Evolutionary conservation across 2,888 invertebrate species (phyloP).

Genomic region (Apamea monoglypha): DNA sequence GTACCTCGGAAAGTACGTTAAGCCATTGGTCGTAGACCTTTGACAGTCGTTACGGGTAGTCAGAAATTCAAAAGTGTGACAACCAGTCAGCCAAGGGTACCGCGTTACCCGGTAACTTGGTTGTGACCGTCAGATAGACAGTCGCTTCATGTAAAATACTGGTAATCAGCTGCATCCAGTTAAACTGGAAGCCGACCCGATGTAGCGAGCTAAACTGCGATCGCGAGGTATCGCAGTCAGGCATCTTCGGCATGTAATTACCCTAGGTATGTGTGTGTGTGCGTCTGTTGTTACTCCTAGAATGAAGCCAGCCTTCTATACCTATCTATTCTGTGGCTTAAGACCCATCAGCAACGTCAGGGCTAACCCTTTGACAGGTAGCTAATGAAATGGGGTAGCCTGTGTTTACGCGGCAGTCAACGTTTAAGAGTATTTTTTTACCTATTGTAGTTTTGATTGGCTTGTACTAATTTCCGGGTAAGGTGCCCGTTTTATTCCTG

Average conservation of each 20-base stretch:
- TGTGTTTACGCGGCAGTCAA: slow-evolving; percentile 42
- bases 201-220: no score
- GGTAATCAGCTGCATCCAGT: no score
- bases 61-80: not conserved
- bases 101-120: not conserved
- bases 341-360: slow-evolving; percentile 34
- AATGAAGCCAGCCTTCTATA: not conserved
- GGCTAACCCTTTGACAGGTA: slow-evolving; percentile 36
- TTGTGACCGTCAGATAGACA: not conserved
- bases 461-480: not conserved
- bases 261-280: not conserved
- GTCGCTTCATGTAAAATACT: no score
- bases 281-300: not conserved
- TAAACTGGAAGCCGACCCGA: no score
- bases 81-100: not conserved
- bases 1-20: not conserved
- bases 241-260: no score
- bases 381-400: slow-evolving; percentile 58
- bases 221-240: no score
- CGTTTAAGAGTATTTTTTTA: not conserved
- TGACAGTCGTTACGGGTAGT: not conserved
- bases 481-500: not conserved
- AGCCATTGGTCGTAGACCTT: not conserved
- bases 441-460: slow-evolving; percentile 15
- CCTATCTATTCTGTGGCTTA: not conserved